These are phyloP conservation scores for Carposina sasakii DNA, from an alignment of 1,140 invertebrate genomes.

Conservation along the genomic window DNA sequence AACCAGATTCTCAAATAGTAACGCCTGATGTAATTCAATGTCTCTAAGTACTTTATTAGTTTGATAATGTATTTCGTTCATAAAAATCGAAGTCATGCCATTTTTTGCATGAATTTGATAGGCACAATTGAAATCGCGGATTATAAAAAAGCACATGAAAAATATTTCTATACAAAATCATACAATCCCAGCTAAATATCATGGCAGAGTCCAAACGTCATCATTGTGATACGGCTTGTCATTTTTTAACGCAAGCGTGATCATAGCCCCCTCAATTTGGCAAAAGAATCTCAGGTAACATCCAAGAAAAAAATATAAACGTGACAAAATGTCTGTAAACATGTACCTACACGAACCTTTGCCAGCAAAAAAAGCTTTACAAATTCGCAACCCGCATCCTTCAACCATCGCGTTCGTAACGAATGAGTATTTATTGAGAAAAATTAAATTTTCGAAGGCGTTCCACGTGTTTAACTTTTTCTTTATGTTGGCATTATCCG, in stretches of 20 bases:
- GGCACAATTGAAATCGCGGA: too few relatives aligned
- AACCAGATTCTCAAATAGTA: too few relatives aligned
- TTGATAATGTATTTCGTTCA: too few relatives aligned
- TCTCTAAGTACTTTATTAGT: too few relatives aligned
- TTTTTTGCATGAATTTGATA: too few relatives aligned
- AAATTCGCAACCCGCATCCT: slow-evolving; percentile 42
- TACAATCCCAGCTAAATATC: too few relatives aligned
- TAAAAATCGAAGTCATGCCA: too few relatives aligned
- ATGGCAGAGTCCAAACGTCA: too few relatives aligned
- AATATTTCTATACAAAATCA: too few relatives aligned
- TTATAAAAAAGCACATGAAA: slow-evolving; percentile 1
- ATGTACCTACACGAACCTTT: slow-evolving; percentile 53
- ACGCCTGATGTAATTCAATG: too few relatives aligned
- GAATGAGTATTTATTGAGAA: slow-evolving; percentile 37
- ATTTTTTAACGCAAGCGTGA: slow-evolving; percentile 37
- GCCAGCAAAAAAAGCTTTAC: slow-evolving; percentile 34
- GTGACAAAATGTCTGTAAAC: slow-evolving; percentile 70
- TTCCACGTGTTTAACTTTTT: slow-evolving; percentile 51
- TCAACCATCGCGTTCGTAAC: slow-evolving; percentile 38
- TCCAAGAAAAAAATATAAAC: slow-evolving; percentile 57
- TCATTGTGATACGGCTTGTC: slow-evolving; percentile 48
- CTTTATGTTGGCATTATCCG: slow-evolving; percentile 23
- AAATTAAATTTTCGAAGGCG: slow-evolving; percentile 48
- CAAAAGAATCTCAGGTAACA: slow-evolving; percentile 56
- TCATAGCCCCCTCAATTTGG: slow-evolving; percentile 52